Percentiles rank a stretch among this genome's conserved stretches.
Evolutionary conservation across 2,113 vertebrate species (phyloP).

Genomic region (Montifringilla adamsi): DNA sequence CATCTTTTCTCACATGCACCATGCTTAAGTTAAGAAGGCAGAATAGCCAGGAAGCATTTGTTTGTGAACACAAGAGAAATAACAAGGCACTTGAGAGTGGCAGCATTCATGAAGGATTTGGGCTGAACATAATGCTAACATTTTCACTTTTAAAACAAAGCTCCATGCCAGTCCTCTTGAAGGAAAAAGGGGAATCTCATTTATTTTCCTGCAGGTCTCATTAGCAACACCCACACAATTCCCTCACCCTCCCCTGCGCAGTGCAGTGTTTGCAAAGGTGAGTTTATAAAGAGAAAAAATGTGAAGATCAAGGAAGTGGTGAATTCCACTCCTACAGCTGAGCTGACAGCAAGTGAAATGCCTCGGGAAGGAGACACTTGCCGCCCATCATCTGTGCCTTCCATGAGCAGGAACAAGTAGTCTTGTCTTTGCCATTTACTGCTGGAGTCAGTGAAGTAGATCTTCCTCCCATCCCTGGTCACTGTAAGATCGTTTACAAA

Average conservation of each 20-base stretch:
- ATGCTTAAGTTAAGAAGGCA: background rate
- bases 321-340: background rate
- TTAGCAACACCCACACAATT: background rate
- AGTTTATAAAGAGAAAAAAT: background rate
- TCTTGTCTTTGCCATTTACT: constrained; percentile 94
- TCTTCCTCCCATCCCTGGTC: constrained; percentile 88
- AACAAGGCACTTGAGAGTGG: background rate
- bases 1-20: background rate
- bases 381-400: constrained; percentile 93
- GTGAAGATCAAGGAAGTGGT: background rate
- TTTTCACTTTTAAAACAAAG: background rate
- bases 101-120: background rate
- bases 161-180: background rate
- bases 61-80: background rate
- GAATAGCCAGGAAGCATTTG: background rate
- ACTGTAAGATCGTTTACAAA: constrained; percentile 92
- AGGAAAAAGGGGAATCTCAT: background rate
- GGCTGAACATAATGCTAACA: background rate
- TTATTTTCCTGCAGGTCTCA: background rate
- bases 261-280: background rate
- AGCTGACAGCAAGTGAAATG: background rate
- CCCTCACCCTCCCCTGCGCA: background rate
- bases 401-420: constrained; percentile 87
- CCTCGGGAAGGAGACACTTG: constrained; percentile 46
- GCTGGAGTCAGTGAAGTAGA: constrained; percentile 96